These are phyloP conservation scores for Dipus sagitta DNA, from an alignment of 2,797 vertebrate genomes.

Conservation along the genomic window DNA sequence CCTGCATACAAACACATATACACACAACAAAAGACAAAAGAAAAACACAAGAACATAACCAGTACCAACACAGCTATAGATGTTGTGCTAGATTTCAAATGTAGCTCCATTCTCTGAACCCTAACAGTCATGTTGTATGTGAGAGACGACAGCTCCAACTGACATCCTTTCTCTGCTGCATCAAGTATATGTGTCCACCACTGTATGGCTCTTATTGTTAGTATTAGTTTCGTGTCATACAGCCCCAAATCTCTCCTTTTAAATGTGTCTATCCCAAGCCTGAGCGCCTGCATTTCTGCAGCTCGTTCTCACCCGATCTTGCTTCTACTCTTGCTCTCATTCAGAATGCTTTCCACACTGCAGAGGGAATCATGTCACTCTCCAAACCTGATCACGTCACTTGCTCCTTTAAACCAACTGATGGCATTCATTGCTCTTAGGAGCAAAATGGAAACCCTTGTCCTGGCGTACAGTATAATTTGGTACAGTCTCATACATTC, in stretches of 20 bases:
- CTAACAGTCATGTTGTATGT: background rate
- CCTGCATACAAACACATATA: too few species aligned
- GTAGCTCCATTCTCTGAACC: background rate
- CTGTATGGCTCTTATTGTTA: background rate
- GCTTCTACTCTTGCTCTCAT: background rate
- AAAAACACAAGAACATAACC: background rate
- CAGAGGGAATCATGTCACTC: background rate
- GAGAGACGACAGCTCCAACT: background rate
- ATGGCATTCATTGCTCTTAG: background rate
- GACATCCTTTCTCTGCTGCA: fast-evolving
- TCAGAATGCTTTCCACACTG: background rate
- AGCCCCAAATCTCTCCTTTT: background rate
- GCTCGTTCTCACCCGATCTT: background rate
- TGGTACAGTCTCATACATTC: fast-evolving
- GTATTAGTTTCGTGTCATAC: background rate
- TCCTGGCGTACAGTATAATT: fast-evolving
- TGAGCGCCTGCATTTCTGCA: background rate
- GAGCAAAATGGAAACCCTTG: background rate
- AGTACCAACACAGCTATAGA: background rate
- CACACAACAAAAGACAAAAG: background rate
- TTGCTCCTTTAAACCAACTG: background rate
- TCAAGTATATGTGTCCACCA: too few species aligned
- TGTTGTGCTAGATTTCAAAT: background rate
- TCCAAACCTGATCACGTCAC: background rate
- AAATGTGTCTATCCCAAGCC: background rate